Base-by-base conservation (phyloP, 2,888 invertebrate genomes). In the Meganola albula region DNA sequence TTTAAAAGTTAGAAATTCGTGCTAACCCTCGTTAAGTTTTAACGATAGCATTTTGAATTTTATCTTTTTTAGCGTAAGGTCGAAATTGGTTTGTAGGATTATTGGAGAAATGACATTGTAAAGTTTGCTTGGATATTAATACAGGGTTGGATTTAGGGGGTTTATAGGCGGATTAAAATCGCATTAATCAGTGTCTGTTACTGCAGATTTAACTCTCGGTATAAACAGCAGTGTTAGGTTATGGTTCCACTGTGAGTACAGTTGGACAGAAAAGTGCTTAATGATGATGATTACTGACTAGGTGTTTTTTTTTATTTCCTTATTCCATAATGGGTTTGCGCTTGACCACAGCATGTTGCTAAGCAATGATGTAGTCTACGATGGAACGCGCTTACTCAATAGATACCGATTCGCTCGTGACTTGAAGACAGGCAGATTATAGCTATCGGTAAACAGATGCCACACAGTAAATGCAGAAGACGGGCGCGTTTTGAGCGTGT, bases 141-240 rank as follows among this genome's bases (percentile, higher is more conserved):
- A 73, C 75, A 68, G 78, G 78, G 76, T 70, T 47, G 82, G 85
- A 88, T 89, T 88, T 87, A 78, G 86, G 7, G 87, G 88, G 89
- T 87, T 89, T 88, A 87, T 84, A 76, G 76, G 75, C 51, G 83
- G 90, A 89, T 90, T 89, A 88, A 89, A 88, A 87, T 89, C 89
- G 86, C 89, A 90, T 90, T 90, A 90, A 90, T 90, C 90, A 90
- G 89, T 88, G 89, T 89, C 89, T 83, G 71, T 65, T 66, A 63
- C 74, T 73, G 67, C 69, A 73, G 80, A 74, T 78, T 78, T 80
- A 84, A 79, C 79, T 80, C 75, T 38, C 65, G 75, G 76, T 77
- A 85, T 85, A 85, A 85, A 84, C 84, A 83, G 85, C 84, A 84
- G 79, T 84, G 83, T 83, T 80, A 77, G 79, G 79, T 77, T 79